Conservation (phyloP, 2,888 invertebrate species). For the Antheraea yamamai region DNA sequence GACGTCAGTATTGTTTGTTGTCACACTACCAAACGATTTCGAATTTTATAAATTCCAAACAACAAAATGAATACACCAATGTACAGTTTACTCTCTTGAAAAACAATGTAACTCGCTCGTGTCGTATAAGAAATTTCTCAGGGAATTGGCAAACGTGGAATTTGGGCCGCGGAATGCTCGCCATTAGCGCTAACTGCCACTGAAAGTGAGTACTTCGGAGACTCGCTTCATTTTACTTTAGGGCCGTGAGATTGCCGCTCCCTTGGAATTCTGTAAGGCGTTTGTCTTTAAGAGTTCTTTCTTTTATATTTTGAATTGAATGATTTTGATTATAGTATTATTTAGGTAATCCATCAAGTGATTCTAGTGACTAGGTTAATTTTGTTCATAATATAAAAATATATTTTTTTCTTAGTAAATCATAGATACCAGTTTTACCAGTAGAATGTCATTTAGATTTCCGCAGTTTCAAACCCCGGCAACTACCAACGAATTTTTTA, state of each 20-base stretch:
- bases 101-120: slow-evolving; percentile 17
- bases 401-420: too few species aligned
- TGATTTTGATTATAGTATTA: neutral
- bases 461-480: too few species aligned
- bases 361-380: too few species aligned
- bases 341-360: neutral
- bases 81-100: neutral
- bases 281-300: slow-evolving; percentile 1
- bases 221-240: slow-evolving; percentile 53
- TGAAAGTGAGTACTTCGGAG: slow-evolving; percentile 49
- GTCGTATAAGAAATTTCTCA: slow-evolving; percentile 20
- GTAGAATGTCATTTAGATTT: too few species aligned
- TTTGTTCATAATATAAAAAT: too few species aligned
- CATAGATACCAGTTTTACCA: too few species aligned
- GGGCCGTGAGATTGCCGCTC: slow-evolving; percentile 32
- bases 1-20: too few species aligned
- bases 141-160: slow-evolving; percentile 39
- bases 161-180: slow-evolving; percentile 47
- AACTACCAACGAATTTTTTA: too few species aligned
- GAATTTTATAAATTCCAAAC: neutral
- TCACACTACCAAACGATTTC: too few species aligned
- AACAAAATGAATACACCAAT: neutral
- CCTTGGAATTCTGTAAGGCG: slow-evolving; percentile 24
- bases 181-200: slow-evolving; percentile 56
- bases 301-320: neutral